Evolutionary conservation across 2,113 vertebrate species (phyloP).

Genomic region (Peromyscus polionotus): DNA sequence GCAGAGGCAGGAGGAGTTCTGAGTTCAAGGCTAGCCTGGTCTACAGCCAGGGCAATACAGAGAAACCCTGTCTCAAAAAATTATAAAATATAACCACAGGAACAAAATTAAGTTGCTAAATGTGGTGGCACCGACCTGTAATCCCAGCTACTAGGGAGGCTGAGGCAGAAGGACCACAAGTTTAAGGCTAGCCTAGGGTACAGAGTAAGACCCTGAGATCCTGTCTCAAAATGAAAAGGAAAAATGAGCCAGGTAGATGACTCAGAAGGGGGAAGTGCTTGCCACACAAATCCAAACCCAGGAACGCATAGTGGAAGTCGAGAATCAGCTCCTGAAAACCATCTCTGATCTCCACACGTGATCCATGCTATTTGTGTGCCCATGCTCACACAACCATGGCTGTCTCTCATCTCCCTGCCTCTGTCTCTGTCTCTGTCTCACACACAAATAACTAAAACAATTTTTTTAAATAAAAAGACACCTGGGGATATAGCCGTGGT

Average conservation of each 20-base stretch:
- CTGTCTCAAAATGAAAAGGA: neutral
- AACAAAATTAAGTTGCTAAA: neutral
- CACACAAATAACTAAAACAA: neutral
- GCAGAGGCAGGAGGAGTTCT: neutral
- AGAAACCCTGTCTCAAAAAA: neutral
- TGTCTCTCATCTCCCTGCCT: neutral
- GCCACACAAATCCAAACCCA: neutral
- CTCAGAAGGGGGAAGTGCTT: neutral
- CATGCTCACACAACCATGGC: neutral
- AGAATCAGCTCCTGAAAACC: neutral
- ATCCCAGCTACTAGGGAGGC: neutral
- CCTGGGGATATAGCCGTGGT: neutral
- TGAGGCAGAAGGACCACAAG: neutral
- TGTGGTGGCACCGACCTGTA: neutral
- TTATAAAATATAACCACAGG: neutral
- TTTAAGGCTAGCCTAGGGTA: neutral
- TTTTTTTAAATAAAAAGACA: neutral
- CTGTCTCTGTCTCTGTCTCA: neutral
- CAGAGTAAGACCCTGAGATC: neutral
- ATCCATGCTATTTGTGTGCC: neutral
- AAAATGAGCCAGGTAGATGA: neutral
- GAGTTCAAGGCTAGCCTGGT: neutral
- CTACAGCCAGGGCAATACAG: too few relatives aligned
- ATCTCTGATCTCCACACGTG: neutral
- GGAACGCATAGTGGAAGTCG: neutral